A percentile compares a stretch with the other conserved stretches of the same genome.
phyloP scores from a whole-genome alignment of 2,888 invertebrate genomes.

The Beris morrisii region DNA sequence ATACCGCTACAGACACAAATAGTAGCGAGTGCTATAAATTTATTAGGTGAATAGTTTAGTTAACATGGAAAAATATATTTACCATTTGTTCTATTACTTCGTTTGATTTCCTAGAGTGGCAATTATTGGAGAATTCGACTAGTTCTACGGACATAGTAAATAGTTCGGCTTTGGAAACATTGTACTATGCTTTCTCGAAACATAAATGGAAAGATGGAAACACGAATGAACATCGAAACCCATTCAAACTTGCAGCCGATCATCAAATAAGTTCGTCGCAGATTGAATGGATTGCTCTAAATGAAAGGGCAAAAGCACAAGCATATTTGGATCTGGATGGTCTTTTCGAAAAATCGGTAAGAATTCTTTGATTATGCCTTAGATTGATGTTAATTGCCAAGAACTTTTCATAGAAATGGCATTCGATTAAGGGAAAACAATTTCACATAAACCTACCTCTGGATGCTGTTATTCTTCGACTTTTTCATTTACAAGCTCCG shows the following conservation, averaged over 20 bases:
- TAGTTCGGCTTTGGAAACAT: conserved; percentile 50
- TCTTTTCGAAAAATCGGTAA: conserved; percentile 39
- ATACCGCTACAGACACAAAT: conserved; percentile 56
- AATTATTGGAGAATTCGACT: conserved; percentile 37
- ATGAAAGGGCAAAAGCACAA: conserved; percentile 55
- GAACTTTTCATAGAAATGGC: conserved; percentile 45
- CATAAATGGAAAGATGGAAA: conserved; percentile 51
- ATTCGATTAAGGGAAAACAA: conserved; percentile 52
- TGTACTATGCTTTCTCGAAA: conserved; percentile 50
- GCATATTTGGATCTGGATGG: conserved; percentile 53
- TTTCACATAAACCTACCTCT: conserved; percentile 54
- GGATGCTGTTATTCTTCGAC: conserved; percentile 49
- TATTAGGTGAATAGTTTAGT: conserved; percentile 50
- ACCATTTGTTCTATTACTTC: conserved; percentile 5
- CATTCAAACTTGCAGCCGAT: conserved; percentile 50
- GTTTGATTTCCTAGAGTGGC: conserved; percentile 38
- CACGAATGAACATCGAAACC: conserved; percentile 45
- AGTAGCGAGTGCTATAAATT: conserved; percentile 58
- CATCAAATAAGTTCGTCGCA: conserved; percentile 62
- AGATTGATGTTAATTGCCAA: neutral
- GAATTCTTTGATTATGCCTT: neutral
- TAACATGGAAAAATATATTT: conserved; percentile 1
- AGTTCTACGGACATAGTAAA: conserved; percentile 41
- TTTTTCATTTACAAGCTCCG: conserved; percentile 51
- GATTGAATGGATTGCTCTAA: conserved; percentile 71